Base-by-base conservation (phyloP, 2,113 vertebrate species). In the Sander lucioperca region DNA sequence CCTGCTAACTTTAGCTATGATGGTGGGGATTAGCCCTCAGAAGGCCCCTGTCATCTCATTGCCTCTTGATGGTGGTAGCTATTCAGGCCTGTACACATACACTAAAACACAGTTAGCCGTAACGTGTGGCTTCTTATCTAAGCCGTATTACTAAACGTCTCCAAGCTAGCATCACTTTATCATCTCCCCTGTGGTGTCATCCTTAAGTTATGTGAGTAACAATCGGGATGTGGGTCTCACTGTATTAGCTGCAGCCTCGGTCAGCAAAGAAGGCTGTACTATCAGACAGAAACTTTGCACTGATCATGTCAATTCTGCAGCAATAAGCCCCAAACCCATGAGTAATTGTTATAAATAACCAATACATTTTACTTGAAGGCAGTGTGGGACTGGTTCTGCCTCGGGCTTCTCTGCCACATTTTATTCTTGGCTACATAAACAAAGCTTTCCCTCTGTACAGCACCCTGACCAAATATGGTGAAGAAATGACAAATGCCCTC, bases 401-500 rank as follows among this genome's bases (percentile, higher is more conserved):
- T 45, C 14, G 0, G 79, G 82, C 78, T 77, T 73, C 77, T 4
- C 58, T 79, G 86, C 79, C 85, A 89, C 87, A 84, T 92, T 87
- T 93, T 91, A 91, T 93, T 92, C 85, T 83, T 30, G 67, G 83
- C 87, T 90, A 15, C 84, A 89, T 93, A 92, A 93, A 93, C 91
- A 93, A 84, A 90, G 80, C 85, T 80, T 82, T 89, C 74, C 70
- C 80, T 88, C 89, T 85, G 85, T 79, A 45, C 92, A 86, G 87
- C 87, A 81, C 80, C 33, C 77, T 94, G 87, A 88, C 94, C 93
- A 94, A 95, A 95, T 95, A 95, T 94, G 94, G 94, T 86, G 87
- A 94, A 92, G 88, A 93, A 91, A 90, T 92, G 90, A 93, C 93
- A 91, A 88, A 94, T 94, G 88, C 74, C 50, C 71, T 79, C 69